phyloP scores from a whole-genome alignment of 2,113 vertebrate genomes.

The Heliornis fulica region DNA sequence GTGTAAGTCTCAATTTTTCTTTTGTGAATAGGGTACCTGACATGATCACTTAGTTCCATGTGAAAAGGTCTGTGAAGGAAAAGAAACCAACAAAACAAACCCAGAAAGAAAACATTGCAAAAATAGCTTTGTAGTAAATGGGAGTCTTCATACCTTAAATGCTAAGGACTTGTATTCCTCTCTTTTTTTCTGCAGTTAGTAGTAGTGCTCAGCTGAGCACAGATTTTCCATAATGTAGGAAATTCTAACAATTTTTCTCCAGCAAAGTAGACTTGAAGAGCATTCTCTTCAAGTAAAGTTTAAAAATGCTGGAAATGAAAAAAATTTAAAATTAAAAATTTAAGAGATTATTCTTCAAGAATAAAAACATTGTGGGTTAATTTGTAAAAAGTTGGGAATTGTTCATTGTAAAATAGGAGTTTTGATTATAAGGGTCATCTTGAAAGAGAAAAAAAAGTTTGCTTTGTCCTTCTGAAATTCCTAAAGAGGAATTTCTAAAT shows the following conservation, averaged over 20 bases:
- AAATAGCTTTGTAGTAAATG: background rate
- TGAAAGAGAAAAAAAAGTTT: background rate
- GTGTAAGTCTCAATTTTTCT: background rate
- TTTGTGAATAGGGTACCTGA: constrained; percentile 18
- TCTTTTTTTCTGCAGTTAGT: background rate
- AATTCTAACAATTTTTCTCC: background rate
- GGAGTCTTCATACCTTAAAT: background rate
- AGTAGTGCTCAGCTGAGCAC: background rate
- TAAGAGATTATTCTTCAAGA: background rate
- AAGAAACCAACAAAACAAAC: background rate
- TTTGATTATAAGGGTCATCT: background rate
- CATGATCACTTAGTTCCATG: background rate
- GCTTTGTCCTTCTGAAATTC: background rate
- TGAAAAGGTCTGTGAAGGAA: background rate
- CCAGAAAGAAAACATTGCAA: background rate
- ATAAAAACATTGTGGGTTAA: background rate
- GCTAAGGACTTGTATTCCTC: background rate
- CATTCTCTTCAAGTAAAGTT: background rate
- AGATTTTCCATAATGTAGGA: background rate
- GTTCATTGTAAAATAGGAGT: background rate
- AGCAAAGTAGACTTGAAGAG: background rate
- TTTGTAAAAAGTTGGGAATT: background rate
- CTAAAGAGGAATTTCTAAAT: background rate
- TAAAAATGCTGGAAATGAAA: background rate
- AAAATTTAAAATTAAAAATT: background rate